phyloP scores from a whole-genome alignment of 1,140 invertebrate species.

The Drosophila pseudoananassae region DNA sequence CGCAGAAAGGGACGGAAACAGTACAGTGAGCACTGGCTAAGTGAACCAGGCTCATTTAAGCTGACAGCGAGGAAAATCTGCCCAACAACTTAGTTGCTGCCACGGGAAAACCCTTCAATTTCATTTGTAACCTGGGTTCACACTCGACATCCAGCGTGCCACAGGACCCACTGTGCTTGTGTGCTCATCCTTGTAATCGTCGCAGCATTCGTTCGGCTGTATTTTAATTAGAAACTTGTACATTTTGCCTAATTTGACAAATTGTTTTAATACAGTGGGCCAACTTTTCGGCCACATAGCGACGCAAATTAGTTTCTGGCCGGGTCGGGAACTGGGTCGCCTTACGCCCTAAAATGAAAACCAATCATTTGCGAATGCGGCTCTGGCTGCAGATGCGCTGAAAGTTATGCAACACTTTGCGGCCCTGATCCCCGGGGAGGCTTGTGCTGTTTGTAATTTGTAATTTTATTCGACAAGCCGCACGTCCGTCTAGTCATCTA shows the following conservation, averaged over 20 bases:
- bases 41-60: neutral
- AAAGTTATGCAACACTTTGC: constrained; percentile 56
- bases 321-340: constrained; percentile 24
- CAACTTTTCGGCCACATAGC: constrained; percentile 66
- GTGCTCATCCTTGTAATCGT: constrained; percentile 16
- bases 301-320: constrained; percentile 63
- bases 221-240: constrained; percentile 80
- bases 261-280: constrained; percentile 73
- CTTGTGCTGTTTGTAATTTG: constrained; percentile 15
- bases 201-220: constrained; percentile 33
- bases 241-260: constrained; percentile 80
- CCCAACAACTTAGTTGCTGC: no score
- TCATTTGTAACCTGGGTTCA: no score
- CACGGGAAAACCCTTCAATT: no score
- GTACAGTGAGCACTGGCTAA: constrained; percentile 2
- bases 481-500: constrained; percentile 27
- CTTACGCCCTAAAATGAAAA: constrained; percentile 25
- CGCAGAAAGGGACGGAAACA: constrained; percentile 51
- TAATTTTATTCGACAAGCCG: constrained; percentile 46
- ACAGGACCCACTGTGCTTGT: constrained; percentile 6
- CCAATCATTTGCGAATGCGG: constrained; percentile 58
- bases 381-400: constrained; percentile 12
- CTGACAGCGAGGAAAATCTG: neutral
- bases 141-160: no score
- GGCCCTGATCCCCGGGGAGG: neutral